phyloP scores from a whole-genome alignment of 1,140 invertebrate genomes.

The Hycleus phaleratus region DNA sequence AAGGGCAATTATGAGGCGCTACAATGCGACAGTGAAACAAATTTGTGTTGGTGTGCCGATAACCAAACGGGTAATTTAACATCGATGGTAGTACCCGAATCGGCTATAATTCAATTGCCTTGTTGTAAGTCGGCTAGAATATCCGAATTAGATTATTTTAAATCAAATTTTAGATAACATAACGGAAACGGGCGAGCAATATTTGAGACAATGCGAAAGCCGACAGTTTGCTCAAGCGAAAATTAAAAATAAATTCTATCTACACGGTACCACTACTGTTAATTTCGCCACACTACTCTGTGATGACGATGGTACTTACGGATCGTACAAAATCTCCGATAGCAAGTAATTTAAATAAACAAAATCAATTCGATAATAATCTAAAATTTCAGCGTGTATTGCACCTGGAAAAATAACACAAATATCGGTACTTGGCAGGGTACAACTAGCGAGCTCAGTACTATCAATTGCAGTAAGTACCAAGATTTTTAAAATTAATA shows the following conservation, averaged over 20 bases:
- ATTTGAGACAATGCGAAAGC: constrained; percentile 53
- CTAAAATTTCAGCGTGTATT: constrained; percentile 44
- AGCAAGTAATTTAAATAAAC: constrained; percentile 38
- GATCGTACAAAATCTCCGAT: constrained; percentile 44
- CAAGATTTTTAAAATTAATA: not conserved
- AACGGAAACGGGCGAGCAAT: constrained; percentile 40
- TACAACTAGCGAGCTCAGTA: constrained; percentile 33
- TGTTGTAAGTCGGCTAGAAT: constrained; percentile 46
- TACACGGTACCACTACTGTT: constrained; percentile 45
- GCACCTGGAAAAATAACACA: constrained; percentile 45
- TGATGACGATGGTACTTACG: constrained; percentile 53
- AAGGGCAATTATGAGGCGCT: constrained; percentile 53
- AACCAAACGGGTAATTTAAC: constrained; percentile 46
- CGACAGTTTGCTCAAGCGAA: constrained; percentile 41
- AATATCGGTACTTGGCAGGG: constrained; percentile 44
- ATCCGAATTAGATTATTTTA: too few relatives aligned
- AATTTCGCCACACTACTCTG: constrained; percentile 43
- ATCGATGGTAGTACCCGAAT: constrained; percentile 43
- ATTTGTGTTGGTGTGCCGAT: constrained; percentile 54
- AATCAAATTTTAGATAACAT: not conserved
- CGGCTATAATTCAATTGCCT: constrained; percentile 44
- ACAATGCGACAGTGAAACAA: constrained; percentile 48
- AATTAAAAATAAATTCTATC: constrained; percentile 42
- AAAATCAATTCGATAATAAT: not conserved
- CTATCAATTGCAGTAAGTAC: constrained; percentile 50